Percentiles rank a stretch among this genome's conserved stretches.
Evolutionary conservation across 35 echinoderm and acorn worm genomes (phyloP).

Genomic region (Lytechinus pictus): DNA sequence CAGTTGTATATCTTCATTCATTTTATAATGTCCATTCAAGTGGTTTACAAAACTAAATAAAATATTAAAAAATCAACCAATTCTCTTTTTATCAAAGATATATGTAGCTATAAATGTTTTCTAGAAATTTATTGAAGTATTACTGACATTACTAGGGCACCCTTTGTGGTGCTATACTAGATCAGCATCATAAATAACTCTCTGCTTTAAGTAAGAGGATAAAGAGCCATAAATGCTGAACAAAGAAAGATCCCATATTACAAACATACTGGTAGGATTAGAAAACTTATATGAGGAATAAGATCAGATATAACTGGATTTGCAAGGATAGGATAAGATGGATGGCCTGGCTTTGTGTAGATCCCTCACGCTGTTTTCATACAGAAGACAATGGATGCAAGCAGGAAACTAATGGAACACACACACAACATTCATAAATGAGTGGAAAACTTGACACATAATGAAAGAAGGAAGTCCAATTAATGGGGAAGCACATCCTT

Average conservation of each 20-base stretch:
- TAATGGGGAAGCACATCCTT: neutral
- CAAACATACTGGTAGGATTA: constrained; percentile 3
- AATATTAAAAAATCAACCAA: neutral
- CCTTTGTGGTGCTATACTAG: neutral
- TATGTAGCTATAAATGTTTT: neutral
- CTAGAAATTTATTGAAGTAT: neutral
- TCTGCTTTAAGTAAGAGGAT: neutral
- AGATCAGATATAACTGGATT: neutral
- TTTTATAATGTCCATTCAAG: too few species aligned
- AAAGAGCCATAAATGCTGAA: neutral
- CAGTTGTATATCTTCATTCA: too few species aligned
- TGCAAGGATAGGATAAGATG: neutral
- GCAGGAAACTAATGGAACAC: neutral
- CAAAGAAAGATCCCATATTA: neutral
- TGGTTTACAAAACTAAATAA: neutral
- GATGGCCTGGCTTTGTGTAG: neutral
- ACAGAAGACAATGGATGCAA: neutral
- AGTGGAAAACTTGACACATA: neutral
- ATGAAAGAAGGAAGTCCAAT: constrained; percentile 13
- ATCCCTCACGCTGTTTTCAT: neutral
- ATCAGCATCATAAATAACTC: neutral
- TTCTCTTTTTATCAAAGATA: neutral
- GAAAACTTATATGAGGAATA: neutral
- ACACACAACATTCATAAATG: neutral
- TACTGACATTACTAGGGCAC: too few species aligned